Percentiles rank a stretch among this genome's conserved stretches.
Evolutionary conservation across 2,797 vertebrate species (phyloP).

Genomic region (Lateolabrax maculatus): DNA sequence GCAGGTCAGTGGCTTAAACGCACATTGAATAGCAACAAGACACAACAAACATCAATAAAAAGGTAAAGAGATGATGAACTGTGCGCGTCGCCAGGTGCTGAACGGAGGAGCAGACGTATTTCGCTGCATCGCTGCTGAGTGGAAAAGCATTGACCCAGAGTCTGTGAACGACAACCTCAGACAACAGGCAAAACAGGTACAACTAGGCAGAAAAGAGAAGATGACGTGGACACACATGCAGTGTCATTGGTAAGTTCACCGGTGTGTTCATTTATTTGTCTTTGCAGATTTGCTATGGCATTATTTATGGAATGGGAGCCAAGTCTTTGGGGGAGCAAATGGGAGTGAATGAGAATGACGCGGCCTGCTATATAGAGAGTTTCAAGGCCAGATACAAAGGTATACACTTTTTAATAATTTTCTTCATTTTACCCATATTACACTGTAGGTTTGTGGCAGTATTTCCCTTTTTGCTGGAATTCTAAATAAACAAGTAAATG

Average conservation of each 20-base stretch:
- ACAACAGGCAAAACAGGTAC: constrained; percentile 97
- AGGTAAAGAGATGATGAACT: not conserved
- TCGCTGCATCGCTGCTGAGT: constrained; percentile 94
- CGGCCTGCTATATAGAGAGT: constrained; percentile 93
- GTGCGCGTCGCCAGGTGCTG: constrained; percentile 80
- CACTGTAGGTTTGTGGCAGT: not conserved
- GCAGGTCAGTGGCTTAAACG: constrained; percentile 69
- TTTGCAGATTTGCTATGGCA: constrained; percentile 97
- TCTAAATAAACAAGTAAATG: not conserved
- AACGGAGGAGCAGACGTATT: constrained; percentile 94
- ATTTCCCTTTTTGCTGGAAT: not conserved
- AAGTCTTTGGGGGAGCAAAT: constrained; percentile 97
- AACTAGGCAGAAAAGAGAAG: not conserved
- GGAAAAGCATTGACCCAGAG: constrained; percentile 91
- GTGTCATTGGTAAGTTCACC: constrained; percentile 1
- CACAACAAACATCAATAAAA: not conserved
- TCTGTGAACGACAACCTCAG: constrained; percentile 89
- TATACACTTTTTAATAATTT: constrained; percentile 59
- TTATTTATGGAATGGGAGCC: constrained; percentile 98
- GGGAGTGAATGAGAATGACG: constrained; percentile 93
- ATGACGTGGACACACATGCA: not conserved
- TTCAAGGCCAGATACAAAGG: constrained; percentile 97
- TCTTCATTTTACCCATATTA: not conserved
- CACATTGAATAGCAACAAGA: not conserved
- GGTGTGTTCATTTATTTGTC: not conserved